Percentiles rank a stretch among this genome's conserved stretches.
phyloP scores from a whole-genome alignment of 1,140 invertebrate genomes.

The Drosophila obscura region DNA sequence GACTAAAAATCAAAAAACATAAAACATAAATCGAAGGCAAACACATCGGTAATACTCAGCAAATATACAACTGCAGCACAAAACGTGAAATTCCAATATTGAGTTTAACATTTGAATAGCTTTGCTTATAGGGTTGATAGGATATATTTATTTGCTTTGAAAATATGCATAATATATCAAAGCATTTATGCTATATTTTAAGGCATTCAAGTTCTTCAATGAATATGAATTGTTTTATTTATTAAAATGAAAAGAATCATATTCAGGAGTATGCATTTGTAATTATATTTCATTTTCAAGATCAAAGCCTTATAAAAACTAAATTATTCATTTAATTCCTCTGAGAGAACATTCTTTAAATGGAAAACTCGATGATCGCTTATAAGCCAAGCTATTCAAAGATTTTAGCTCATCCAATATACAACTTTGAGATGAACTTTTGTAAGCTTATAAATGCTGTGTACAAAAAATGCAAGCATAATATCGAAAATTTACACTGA shows the following conservation, averaged over 20 bases:
- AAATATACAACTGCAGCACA: conserved; percentile 31
- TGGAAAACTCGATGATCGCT: not conserved
- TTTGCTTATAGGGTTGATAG: not conserved
- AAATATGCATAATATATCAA: no score
- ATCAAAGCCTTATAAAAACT: no score
- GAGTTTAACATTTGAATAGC: conserved; percentile 21
- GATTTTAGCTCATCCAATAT: conserved; percentile 22
- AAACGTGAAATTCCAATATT: conserved; percentile 19
- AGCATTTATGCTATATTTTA: no score
- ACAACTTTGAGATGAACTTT: conserved; percentile 43
- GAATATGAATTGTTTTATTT: no score
- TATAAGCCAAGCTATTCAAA: conserved; percentile 25
- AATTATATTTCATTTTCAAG: no score
- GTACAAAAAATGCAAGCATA: conserved; percentile 35
- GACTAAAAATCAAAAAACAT: conserved; percentile 41
- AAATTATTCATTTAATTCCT: no score
- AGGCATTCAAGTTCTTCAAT: no score
- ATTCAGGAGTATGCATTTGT: no score
- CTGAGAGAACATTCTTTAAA: no score
- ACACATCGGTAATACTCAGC: conserved; percentile 25
- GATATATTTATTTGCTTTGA: not conserved
- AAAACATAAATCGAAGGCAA: conserved; percentile 15
- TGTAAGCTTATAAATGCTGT: conserved; percentile 32
- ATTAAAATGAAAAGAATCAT: no score
- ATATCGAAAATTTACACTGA: conserved; percentile 48